Percentiles rank a stretch among this genome's conserved stretches.
phyloP scores from a whole-genome alignment of 2,888 invertebrate genomes.

The Tupiocoris notatus region DNA sequence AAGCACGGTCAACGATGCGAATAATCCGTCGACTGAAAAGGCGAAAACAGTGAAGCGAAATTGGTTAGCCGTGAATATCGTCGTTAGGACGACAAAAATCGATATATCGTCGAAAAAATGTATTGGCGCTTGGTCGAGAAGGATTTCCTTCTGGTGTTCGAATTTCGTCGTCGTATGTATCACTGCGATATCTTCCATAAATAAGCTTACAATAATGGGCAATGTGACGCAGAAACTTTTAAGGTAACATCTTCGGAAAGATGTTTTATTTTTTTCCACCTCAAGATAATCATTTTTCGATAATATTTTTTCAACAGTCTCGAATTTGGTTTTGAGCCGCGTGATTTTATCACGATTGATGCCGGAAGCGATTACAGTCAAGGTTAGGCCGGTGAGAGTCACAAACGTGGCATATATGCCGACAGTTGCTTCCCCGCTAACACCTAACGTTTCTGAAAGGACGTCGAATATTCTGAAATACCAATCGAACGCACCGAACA shows the following conservation, averaged over 20 bases:
- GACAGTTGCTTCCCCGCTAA: background rate
- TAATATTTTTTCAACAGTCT: background rate
- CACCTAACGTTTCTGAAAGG: background rate
- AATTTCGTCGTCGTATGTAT: background rate
- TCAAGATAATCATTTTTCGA: background rate
- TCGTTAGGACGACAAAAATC: background rate
- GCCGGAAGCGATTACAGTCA: background rate
- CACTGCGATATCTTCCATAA: background rate
- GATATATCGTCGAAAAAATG: background rate
- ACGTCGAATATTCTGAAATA: background rate
- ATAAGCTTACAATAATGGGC: background rate
- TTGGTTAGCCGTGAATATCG: background rate
- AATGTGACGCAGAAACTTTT: background rate
- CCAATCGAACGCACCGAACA: background rate
- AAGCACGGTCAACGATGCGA: background rate
- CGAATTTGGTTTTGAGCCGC: background rate
- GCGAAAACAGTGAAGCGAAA: background rate
- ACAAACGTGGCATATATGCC: background rate
- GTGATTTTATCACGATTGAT: background rate
- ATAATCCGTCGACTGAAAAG: background rate
- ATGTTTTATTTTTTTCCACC: background rate
- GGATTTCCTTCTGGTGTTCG: background rate
- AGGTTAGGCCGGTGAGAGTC: background rate
- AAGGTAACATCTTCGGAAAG: background rate
- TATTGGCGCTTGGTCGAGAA: background rate